These are phyloP conservation scores for Napeogenes inachia DNA, from an alignment of 2,888 invertebrate genomes.

Conservation along the genomic window DNA sequence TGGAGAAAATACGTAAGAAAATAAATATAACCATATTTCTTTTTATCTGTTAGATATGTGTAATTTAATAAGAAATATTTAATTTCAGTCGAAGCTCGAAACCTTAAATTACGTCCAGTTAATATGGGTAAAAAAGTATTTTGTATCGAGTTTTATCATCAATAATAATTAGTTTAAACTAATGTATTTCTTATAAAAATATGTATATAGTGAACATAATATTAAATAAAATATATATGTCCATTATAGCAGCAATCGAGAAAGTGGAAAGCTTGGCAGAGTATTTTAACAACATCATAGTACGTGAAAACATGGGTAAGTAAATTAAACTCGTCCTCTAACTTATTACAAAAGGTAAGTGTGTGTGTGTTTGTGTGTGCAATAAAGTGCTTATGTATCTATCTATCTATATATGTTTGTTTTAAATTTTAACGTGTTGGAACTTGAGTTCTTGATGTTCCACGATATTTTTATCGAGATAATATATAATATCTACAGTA, in stretches of 20 bases:
- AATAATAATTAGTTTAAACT: no score
- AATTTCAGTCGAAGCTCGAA: slow-evolving; percentile 42
- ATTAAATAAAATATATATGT: no score
- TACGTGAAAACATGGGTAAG: slow-evolving; percentile 21
- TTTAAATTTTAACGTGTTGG: no score
- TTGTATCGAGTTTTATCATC: no score
- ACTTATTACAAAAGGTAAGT: no score
- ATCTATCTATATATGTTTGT: no score
- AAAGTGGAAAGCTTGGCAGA: slow-evolving; percentile 44
- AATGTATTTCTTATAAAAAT: neutral
- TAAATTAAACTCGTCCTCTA: neutral
- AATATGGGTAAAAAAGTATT: slow-evolving; percentile 33
- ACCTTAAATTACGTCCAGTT: slow-evolving; percentile 29
- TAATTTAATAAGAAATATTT: neutral
- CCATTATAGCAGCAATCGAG: slow-evolving; percentile 26
- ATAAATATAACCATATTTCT: neutral
- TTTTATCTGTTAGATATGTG: neutral
- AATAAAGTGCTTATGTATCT: no score
- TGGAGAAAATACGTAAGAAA: slow-evolving; percentile 58
- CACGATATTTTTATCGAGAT: no score
- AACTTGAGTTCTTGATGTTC: no score
- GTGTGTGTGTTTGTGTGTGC: no score
- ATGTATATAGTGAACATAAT: no score
- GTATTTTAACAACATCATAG: slow-evolving; percentile 48
- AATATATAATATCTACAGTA: no score